Evolutionary conservation across 1,140 invertebrate genomes (phyloP).

Genomic region (Drosophila micromelanica): DNA sequence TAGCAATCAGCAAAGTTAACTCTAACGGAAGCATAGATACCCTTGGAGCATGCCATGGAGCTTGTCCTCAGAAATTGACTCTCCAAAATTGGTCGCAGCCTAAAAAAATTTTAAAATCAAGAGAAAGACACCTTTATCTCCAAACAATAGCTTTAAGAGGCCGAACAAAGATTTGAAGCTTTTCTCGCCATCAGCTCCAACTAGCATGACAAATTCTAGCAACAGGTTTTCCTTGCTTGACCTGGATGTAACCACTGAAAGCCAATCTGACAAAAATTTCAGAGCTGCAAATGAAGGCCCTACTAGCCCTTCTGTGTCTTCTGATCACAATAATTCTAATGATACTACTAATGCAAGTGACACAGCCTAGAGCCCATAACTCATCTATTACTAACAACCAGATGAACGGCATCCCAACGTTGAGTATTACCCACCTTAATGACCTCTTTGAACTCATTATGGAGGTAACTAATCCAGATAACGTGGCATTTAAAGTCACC

Average conservation of each 20-base stretch:
- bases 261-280: not conserved
- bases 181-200: no score
- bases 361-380: not conserved
- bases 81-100: no score
- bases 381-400: not conserved
- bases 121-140: no score
- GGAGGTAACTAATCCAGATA: constrained; percentile 7
- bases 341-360: not conserved
- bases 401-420: not conserved
- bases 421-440: constrained; percentile 2
- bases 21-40: no score
- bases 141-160: no score
- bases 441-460: constrained; percentile 12
- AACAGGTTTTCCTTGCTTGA: constrained; percentile 20
- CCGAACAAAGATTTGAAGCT: no score
- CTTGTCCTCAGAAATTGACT: no score
- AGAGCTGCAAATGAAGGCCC: no score
- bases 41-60: no score
- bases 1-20: no score
- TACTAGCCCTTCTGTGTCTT: no score
- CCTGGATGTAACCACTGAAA: constrained; percentile 1
- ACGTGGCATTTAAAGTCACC: constrained; percentile 14
- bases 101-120: no score
- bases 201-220: not conserved
- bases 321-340: not conserved